Conservation (phyloP, 2,797 vertebrate genomes). For the Enteromius anoplus region DNA sequence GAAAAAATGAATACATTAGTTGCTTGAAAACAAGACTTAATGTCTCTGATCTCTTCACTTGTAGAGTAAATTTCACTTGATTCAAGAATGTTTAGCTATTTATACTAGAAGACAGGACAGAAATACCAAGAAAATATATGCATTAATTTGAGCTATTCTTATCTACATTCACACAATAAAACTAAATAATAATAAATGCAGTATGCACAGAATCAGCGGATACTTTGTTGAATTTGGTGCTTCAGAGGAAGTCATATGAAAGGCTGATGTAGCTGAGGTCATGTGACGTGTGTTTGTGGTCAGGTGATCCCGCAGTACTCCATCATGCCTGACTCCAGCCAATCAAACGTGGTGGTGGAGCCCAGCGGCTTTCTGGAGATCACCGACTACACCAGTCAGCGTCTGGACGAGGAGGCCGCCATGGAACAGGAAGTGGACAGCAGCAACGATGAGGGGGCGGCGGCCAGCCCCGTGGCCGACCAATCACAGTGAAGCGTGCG, state of each 20-base stretch:
- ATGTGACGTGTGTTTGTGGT: conserved; percentile 27
- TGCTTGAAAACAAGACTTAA: too few relatives aligned
- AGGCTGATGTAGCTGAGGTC: background rate
- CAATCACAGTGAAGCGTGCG: conserved; percentile 71
- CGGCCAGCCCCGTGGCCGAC: conserved; percentile 79
- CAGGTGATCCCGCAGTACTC: conserved; percentile 97
- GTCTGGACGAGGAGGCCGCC: conserved; percentile 91
- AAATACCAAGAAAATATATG: too few relatives aligned
- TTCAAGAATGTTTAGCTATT: too few relatives aligned
- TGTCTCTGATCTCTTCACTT: too few relatives aligned
- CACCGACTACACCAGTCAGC: conserved; percentile 97
- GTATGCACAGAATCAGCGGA: background rate
- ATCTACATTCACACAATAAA: too few relatives aligned
- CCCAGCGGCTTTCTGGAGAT: conserved; percentile 98
- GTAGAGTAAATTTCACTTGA: too few relatives aligned
- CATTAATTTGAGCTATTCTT: too few relatives aligned
- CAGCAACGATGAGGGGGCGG: conserved; percentile 78
- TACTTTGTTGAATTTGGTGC: background rate
- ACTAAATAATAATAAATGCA: background rate
- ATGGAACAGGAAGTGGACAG: conserved; percentile 96
- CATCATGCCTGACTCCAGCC: conserved; percentile 95
- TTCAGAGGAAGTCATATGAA: background rate
- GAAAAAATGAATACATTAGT: too few relatives aligned
- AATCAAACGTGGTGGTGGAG: conserved; percentile 97
- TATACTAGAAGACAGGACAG: too few relatives aligned